phyloP scores from a whole-genome alignment of 2,797 vertebrate species.

The Parauchenoglanis ngamensis region DNA sequence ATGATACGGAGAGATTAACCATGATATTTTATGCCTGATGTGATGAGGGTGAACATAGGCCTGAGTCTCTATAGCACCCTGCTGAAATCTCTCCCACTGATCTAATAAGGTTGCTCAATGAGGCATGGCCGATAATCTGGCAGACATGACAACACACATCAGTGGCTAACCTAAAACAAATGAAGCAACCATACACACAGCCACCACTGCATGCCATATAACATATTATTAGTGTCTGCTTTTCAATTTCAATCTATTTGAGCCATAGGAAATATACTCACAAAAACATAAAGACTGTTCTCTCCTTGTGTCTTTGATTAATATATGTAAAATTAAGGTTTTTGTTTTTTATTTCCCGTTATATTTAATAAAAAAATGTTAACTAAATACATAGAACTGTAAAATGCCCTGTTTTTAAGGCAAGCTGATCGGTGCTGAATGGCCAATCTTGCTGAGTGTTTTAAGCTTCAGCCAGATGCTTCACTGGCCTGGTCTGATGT shows the following conservation, averaged over 20 bases:
- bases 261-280: background rate
- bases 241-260: background rate
- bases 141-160: constrained; percentile 65
- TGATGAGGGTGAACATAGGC: constrained; percentile 63
- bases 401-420: background rate
- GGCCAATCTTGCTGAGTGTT: constrained; percentile 32
- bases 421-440: background rate
- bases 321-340: background rate
- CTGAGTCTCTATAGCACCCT: constrained; percentile 72
- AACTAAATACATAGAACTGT: background rate
- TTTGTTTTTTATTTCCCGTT: background rate
- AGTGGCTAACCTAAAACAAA: constrained; percentile 54
- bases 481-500: constrained; percentile 66
- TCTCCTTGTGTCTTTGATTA: background rate
- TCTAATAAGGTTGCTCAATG: constrained; percentile 77
- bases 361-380: too few relatives aligned
- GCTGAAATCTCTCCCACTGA: constrained; percentile 72
- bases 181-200: constrained; percentile 25
- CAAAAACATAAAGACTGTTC: background rate
- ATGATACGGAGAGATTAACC: constrained; percentile 43
- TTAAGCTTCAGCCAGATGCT: constrained; percentile 61
- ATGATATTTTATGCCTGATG: constrained; percentile 50
- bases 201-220: background rate
- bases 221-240: constrained; percentile 11
- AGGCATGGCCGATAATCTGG: constrained; percentile 70